These are phyloP conservation scores for Protophormia terraenovae DNA, from an alignment of 2,888 invertebrate species.

Conservation along the genomic window DNA sequence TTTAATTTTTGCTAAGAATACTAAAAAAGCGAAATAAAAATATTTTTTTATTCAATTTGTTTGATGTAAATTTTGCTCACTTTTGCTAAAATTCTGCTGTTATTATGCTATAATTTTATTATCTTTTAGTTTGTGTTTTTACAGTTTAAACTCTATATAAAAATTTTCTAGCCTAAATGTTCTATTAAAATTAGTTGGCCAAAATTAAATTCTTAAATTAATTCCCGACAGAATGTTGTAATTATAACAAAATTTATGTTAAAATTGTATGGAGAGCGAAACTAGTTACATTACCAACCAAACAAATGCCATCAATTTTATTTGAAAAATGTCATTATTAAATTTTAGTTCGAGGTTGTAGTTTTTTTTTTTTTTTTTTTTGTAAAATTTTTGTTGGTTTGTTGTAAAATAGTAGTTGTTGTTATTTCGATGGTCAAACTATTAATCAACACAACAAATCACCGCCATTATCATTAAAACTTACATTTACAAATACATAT, in stretches of 20 bases:
- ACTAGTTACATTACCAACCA: not conserved
- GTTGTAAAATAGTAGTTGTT: slow-evolving; percentile 13
- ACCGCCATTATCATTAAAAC: slow-evolving; percentile 65
- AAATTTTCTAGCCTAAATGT: not conserved
- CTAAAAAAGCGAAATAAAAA: too few species aligned
- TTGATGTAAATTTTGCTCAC: too few species aligned
- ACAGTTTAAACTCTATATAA: too few species aligned
- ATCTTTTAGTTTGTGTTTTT: too few species aligned
- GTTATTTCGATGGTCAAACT: slow-evolving; percentile 51
- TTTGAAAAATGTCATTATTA: slow-evolving; percentile 24
- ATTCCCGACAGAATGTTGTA: slow-evolving; percentile 31
- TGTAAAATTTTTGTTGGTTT: not conserved
- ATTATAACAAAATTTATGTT: slow-evolving; percentile 31
- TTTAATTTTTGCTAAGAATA: too few species aligned
- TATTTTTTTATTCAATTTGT: too few species aligned
- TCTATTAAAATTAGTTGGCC: not conserved
- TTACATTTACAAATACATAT: slow-evolving; percentile 54
- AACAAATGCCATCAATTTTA: slow-evolving; percentile 31
- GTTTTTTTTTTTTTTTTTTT: not conserved
- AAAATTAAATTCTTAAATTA: slow-evolving; percentile 26
- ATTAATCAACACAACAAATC: slow-evolving; percentile 68
- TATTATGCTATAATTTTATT: too few species aligned
- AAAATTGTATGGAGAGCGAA: not conserved
- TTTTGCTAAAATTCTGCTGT: too few species aligned
- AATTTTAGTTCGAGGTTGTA: slow-evolving; percentile 33